Evolutionary conservation across 1,140 invertebrate genomes (phyloP).

Genomic region (Carposina sasakii): DNA sequence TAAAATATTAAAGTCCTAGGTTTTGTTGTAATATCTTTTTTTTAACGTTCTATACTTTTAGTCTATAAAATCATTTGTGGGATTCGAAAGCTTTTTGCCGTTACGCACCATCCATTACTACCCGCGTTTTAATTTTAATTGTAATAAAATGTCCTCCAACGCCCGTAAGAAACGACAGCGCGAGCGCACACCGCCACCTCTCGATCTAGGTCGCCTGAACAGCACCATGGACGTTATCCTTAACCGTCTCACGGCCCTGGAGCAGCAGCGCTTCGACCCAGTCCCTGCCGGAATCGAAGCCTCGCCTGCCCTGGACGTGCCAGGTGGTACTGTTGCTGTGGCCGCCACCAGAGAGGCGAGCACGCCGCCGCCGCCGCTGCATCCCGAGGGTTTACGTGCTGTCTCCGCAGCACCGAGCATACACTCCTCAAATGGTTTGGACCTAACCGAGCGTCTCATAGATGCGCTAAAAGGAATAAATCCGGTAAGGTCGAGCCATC

Average conservation of each 20-base stretch:
- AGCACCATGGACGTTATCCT: slow-evolving; percentile 3
- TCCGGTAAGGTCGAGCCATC: slow-evolving; percentile 2
- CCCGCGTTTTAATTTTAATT: too few species aligned
- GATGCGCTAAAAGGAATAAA: not conserved
- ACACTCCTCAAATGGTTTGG: too few species aligned
- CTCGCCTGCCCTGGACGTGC: not conserved
- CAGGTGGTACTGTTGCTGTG: not conserved
- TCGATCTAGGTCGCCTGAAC: not conserved
- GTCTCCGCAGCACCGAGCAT: not conserved
- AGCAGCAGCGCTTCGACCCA: slow-evolving; percentile 4
- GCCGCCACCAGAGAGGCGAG: not conserved
- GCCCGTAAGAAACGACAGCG: not conserved
- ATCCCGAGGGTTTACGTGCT: not conserved
- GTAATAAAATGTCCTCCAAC: too few species aligned
- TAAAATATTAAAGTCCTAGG: too few species aligned
- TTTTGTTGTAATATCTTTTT: too few species aligned
- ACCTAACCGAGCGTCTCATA: slow-evolving; percentile 8
- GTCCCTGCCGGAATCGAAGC: not conserved
- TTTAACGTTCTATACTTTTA: too few species aligned
- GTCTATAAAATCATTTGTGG: too few species aligned
- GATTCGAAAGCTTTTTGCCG: too few species aligned
- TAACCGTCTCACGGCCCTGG: slow-evolving; percentile 1
- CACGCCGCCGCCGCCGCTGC: not conserved
- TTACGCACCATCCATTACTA: too few species aligned
- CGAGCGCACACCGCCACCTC: slow-evolving; percentile 1